Evolutionary conservation across 2,797 vertebrate genomes (phyloP).

Genomic region (Limosa lapponica): DNA sequence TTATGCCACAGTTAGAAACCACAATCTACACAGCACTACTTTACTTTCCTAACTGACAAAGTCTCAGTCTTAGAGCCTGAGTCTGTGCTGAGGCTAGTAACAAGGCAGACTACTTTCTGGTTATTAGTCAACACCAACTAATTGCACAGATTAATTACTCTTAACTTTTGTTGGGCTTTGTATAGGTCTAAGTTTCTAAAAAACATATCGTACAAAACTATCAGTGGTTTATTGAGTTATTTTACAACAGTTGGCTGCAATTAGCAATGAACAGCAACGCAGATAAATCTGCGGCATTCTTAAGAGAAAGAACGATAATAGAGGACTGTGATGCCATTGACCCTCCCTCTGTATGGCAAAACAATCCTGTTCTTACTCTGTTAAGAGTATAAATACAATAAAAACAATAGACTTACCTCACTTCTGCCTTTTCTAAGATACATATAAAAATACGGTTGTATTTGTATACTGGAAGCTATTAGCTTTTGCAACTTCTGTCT

Average conservation of each 20-base stretch:
- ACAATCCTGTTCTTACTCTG: neutral
- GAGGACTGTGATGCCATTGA: neutral
- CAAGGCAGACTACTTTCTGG: neutral
- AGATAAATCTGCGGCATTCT: neutral
- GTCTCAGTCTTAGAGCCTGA: neutral
- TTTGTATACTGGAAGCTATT: neutral
- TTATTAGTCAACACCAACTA: neutral
- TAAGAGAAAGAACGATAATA: neutral
- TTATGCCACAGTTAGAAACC: neutral
- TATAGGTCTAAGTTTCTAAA: neutral
- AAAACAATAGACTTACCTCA: neutral
- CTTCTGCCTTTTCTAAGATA: neutral
- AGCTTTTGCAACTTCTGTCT: neutral
- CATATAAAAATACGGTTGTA: neutral
- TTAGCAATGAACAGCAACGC: neutral
- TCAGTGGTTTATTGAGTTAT: neutral
- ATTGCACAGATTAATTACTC: neutral
- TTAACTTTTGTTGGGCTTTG: neutral
- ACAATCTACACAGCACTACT: neutral
- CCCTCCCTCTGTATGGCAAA: neutral
- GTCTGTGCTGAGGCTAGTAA: neutral
- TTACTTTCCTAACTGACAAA: neutral
- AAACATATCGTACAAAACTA: fast-evolving
- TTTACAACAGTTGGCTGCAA: neutral
- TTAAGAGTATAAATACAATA: neutral